Base-by-base conservation (phyloP, 2,888 invertebrate species). In the Nymphalis polychloros region DNA sequence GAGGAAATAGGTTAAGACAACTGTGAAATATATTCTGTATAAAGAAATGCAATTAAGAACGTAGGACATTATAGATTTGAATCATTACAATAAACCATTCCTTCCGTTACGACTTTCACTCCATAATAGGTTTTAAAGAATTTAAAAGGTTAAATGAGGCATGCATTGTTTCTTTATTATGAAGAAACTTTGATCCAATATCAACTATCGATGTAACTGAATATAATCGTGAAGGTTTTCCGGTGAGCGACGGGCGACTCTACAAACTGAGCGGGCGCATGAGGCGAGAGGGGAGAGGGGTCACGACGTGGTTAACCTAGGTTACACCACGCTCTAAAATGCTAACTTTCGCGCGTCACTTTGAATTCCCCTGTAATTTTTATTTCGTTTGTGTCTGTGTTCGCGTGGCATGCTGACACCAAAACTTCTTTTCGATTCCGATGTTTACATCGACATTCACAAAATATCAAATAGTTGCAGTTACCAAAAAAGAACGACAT, bases 261-360 rank as follows among this genome's bases (percentile, higher is more conserved):
- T 60, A 66, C 59, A 61, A 74, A 68, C 68, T 69, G 76, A 73
- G 72, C 73, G 65, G 65, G 72, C 72, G 71, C 72, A 67, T 59
- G 70, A 68, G 72, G 70, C 48, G 74, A 63, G 69, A 66, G 72
- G 68, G 70, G 71, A 70, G 70, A 73, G 76, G 79, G 78, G 83
- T 88, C 90, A 90, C 90, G 89, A 90, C 83, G 88, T 85, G 86
- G 88, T 88, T 88, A 84, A 86, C 87, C 84, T 88, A 84, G 83
- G 80, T 81, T 82, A 83, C 79, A 78, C 82, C 81, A 78, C 78
- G 81, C 78, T 81, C 80, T 78, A 81, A 83, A 79, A 77, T 79
- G 79, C 80, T 73, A 73, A 76, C 84, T 84, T 83, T 84, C 82
- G 79, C 79, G 78, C 75, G 76, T 77, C 78, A 72, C 62, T 72